These are phyloP conservation scores for Bagarius yarrelli DNA, from an alignment of 2,113 vertebrate genomes.

Conservation along the genomic window DNA sequence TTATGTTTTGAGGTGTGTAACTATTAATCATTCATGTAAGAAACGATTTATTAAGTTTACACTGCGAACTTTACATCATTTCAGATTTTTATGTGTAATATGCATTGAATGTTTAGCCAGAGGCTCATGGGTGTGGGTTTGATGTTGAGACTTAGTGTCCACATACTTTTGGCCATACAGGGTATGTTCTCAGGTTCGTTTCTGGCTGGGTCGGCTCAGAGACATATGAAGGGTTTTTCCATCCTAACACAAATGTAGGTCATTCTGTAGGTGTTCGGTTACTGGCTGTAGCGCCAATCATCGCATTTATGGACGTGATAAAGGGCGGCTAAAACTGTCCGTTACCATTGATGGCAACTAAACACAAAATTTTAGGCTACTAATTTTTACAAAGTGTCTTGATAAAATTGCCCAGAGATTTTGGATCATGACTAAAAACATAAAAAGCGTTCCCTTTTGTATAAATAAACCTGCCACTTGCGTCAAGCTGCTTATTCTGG, in stretches of 20 bases:
- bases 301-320: not conserved
- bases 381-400: not conserved
- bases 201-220: not conserved
- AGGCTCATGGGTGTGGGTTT: too few species aligned
- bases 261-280: not conserved
- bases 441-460: not conserved
- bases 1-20: too few species aligned
- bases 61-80: too few species aligned
- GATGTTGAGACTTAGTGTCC: too few species aligned
- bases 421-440: not conserved
- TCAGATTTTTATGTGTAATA: too few species aligned
- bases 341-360: not conserved
- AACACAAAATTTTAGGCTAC: too few species aligned
- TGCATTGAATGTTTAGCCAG: too few species aligned
- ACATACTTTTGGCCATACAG: not conserved
- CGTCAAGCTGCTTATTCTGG: constrained; percentile 13
- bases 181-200: not conserved
- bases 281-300: not conserved
- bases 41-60: too few species aligned
- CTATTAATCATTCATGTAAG: too few species aligned
- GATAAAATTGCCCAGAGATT: not conserved
- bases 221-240: constrained; percentile 14
- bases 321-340: not conserved
- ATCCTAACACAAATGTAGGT: not conserved
- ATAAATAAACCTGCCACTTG: constrained; percentile 2